Evolutionary conservation across 2,113 vertebrate species (phyloP).

Genomic region (Rhabdomys dilectus): DNA sequence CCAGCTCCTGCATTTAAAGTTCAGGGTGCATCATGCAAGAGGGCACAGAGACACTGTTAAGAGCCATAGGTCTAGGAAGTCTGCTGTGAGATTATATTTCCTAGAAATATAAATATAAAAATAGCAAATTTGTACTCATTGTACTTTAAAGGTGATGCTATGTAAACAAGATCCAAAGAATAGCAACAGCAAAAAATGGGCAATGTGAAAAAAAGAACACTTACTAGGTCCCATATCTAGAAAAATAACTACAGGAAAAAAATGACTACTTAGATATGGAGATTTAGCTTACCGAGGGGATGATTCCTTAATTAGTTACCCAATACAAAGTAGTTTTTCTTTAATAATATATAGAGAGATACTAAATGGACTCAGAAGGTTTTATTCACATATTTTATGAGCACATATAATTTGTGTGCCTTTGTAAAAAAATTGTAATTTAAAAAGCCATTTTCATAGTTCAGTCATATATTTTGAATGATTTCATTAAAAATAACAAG

Average conservation of each 20-base stretch:
- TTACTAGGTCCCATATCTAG: neutral
- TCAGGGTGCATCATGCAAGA: neutral
- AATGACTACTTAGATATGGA: neutral
- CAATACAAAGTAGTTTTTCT: neutral
- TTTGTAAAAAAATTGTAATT: neutral
- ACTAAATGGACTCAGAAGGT: neutral
- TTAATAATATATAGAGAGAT: neutral
- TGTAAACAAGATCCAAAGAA: neutral
- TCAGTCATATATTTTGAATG: neutral
- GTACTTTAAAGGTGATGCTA: neutral
- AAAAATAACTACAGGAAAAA: neutral
- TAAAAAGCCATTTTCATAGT: neutral
- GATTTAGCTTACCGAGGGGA: neutral
- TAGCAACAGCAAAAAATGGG: neutral
- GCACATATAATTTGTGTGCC: neutral
- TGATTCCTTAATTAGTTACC: neutral
- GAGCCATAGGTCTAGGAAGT: neutral
- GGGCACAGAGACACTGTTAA: neutral
- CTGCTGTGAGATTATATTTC: neutral
- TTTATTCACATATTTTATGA: neutral
- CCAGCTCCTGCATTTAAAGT: neutral
- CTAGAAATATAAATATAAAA: too few species aligned
- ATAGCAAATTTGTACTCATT: neutral
- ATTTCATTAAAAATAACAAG: neutral
- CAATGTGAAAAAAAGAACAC: neutral